Evolutionary conservation across 2,888 invertebrate species (phyloP).

Genomic region (Matsumyia berberina): DNA sequence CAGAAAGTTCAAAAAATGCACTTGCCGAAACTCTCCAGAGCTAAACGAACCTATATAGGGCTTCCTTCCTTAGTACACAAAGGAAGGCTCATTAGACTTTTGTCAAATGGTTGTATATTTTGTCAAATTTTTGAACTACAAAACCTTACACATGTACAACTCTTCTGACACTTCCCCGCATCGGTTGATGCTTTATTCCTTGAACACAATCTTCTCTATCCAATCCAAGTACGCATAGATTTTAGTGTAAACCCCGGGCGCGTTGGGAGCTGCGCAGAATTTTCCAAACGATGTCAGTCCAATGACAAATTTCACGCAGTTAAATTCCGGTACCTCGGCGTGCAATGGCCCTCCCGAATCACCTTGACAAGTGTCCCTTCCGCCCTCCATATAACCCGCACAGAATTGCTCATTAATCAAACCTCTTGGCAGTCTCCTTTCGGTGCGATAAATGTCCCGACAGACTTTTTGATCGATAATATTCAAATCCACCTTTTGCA

Average conservation of each 20-base stretch:
- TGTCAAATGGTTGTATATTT: not conserved
- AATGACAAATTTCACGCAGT: conserved; percentile 83
- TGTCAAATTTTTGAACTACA: not conserved
- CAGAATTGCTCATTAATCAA: conserved; percentile 84
- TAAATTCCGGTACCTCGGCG: conserved; percentile 80
- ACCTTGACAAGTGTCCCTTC: conserved; percentile 84
- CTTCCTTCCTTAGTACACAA: too few species aligned
- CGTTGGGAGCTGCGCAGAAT: conserved; percentile 82
- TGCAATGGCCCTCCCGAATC: conserved; percentile 84
- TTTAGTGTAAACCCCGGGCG: conserved; percentile 83
- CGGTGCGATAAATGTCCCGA: conserved; percentile 80
- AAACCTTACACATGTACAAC: not conserved
- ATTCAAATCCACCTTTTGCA: conserved; percentile 83
- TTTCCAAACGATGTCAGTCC: conserved; percentile 84
- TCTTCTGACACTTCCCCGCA: not conserved
- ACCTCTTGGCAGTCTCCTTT: conserved; percentile 82
- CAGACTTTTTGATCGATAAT: conserved; percentile 81
- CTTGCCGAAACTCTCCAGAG: too few species aligned
- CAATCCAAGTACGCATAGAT: conserved; percentile 82
- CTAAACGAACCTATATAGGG: too few species aligned
- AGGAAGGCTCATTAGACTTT: too few species aligned
- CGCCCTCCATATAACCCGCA: conserved; percentile 83
- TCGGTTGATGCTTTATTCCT: conserved; percentile 6
- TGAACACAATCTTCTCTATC: conserved; percentile 82
- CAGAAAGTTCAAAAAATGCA: too few species aligned